Base-by-base conservation (phyloP, 2,113 vertebrate genomes). In the Neolamprologus hecqui region DNA sequence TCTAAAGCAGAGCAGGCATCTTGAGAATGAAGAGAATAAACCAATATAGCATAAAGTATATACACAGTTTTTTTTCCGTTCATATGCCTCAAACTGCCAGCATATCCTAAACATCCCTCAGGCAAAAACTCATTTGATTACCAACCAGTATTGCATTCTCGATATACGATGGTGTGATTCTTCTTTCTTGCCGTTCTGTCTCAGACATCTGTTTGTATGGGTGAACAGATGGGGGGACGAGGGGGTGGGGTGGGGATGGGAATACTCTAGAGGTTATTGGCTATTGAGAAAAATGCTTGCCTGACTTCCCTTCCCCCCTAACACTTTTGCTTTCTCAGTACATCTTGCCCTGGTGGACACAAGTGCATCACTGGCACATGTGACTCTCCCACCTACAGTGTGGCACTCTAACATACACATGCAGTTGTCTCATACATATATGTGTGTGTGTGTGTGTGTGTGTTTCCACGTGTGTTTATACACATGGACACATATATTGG, bases 191-290 rank as follows among this genome's bases (percentile, higher is more conserved):
- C 83, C 35, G 11, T 90, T 88, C 83, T 75, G 86, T 82, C 70
- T 33, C 68, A 90, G 93, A 94, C 94, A 94, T 94, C 94, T 93
- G 93, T 91, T 91, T 89, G 87, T 90, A 68, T 53, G 89, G 91
- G 92, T 81, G 86, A 94, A 88, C 93, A 94, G 91, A 93, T 87
- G 91, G 90, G 68, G 83, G 35, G 17, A 17, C 47, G 3, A 2
- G 13, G 37, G 37, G 13, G 63, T 6, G 26, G 11, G 19, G 83
- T 2, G n/a, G 35, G 65, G 7, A 21, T 21, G n/a, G 35, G 12
- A 31, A 81, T 88, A 60, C 90, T 91, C 88, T 40, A 51, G 91
- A 89, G 92, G 88, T 79, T 84, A 75, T 40, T 55, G 86, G 83
- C 86, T 91, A 85, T 90, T 89, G 93, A 92, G 93, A 87, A 89